phyloP scores from a whole-genome alignment of 2,113 vertebrate genomes.

The Pachypanchax playfairii region DNA sequence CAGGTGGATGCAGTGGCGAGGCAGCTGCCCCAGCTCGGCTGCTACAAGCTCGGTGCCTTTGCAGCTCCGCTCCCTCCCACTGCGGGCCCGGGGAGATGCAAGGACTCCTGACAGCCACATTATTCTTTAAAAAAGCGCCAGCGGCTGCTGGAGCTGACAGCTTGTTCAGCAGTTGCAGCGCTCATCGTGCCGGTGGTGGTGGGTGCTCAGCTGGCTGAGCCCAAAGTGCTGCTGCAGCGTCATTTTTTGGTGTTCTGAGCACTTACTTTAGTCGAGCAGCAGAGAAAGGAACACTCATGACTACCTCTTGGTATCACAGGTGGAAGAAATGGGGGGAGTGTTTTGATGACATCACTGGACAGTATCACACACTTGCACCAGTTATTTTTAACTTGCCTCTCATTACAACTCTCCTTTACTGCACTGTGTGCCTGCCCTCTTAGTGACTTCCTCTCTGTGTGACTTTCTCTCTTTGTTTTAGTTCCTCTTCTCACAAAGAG shows the following conservation, averaged over 20 bases:
- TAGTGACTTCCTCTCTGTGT: conserved; percentile 32
- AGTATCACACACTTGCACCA: conserved; percentile 31
- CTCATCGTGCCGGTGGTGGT: conserved; percentile 39
- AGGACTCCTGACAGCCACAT: conserved; percentile 75
- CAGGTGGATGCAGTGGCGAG: conserved; percentile 36
- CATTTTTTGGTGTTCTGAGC: conserved; percentile 55
- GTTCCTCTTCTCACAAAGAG: conserved; percentile 28
- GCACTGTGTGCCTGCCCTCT: conserved; percentile 35
- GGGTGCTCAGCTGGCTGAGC: conserved; percentile 44
- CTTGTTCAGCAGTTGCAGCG: conserved; percentile 74
- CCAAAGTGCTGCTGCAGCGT: conserved; percentile 70
- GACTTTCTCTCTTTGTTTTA: conserved; percentile 26
- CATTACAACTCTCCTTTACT: conserved; percentile 46
- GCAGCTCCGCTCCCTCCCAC: conserved; percentile 53
- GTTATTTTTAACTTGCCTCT: conserved; percentile 62
- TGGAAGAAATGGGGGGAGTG: conserved; percentile 38
- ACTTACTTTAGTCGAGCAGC: conserved; percentile 10
- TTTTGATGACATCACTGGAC: conserved; percentile 18
- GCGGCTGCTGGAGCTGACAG: conserved; percentile 71
- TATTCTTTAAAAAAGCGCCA: conserved; percentile 76
- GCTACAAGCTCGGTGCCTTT: conserved; percentile 34
- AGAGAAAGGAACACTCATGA: conserved; percentile 33
- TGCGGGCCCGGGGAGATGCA: conserved; percentile 59
- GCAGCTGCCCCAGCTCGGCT: conserved; percentile 37
- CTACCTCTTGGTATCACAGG: conserved; percentile 51